Evolutionary conservation across 2,113 vertebrate species (phyloP), one percentile per base, ranked within the genome.

Genomic region (Ctenomys sociabilis): DNA sequence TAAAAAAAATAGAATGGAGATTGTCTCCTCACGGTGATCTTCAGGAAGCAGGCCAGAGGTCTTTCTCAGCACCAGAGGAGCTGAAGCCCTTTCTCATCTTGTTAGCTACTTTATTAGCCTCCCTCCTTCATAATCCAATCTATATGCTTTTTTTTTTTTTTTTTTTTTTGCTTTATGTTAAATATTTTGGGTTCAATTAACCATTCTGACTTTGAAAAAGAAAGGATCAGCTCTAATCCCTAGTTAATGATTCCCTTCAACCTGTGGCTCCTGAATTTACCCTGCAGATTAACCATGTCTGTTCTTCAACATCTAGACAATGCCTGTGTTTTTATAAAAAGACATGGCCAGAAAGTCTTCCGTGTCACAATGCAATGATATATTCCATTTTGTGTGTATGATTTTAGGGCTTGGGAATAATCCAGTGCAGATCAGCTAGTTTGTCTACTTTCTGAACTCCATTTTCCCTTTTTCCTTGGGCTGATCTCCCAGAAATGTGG

Each of bases 101-200:
- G 7, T 70, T 78, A 82, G n/a, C 59, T 83, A 2, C 90, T 95
- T 88, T 68, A 88, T n/a, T n/a, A n/a, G 54, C 52, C 68, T 52
- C 40, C 3, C 3, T 87, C 52, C 49, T 92, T 84, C 52, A 40
- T 94, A 64, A 91, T 72, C 77, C n/a, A 63, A 4, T 88, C 14
- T 88, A 6, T 94, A 45, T 88, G 16, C 7, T 37, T 5, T 84
- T 80, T 90, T 94, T 7, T 70, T 54, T 7, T 70, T 54, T 85
- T 85, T 90, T 73, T 90, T 94, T 90, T 73, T 90, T 94, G 10
- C 77, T 54, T 88, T 82, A 43, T 77, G n/a, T 89, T 72, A 16
- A 70, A 3, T 70, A 70, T 70, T 70, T 70, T 70, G 17, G 88
- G 35, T 93, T 35, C 64, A 64, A 7, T 86, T 93, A 80, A 43